phyloP scores from a whole-genome alignment of 2,888 invertebrate genomes.

The Caenorhabditis sp. region DNA sequence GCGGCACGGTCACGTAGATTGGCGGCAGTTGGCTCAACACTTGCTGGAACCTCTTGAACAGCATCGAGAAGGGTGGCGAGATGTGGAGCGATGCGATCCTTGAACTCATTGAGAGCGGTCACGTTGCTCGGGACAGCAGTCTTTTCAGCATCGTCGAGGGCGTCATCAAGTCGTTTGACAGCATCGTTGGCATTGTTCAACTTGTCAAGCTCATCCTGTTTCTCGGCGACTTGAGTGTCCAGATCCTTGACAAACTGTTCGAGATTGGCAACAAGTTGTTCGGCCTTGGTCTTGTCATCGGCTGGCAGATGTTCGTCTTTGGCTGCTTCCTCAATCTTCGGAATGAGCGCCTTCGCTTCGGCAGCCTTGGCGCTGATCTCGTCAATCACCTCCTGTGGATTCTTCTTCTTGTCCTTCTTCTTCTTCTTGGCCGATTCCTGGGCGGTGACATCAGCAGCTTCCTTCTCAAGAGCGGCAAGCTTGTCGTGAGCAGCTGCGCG shows the following conservation, averaged over 20 bases:
- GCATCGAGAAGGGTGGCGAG: constrained; percentile 34
- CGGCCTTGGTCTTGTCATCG: constrained; percentile 51
- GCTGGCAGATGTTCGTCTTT: constrained; percentile 27
- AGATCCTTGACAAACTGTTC: constrained; percentile 49
- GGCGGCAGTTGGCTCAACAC: constrained; percentile 24
- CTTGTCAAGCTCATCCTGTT: neutral
- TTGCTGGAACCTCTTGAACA: constrained; percentile 32
- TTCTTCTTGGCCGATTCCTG: neutral
- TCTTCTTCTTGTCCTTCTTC: neutral
- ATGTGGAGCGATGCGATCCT: constrained; percentile 36
- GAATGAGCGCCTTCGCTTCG: neutral
- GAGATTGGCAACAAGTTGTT: constrained; percentile 46
- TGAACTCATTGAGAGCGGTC: constrained; percentile 48
- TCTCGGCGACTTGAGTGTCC: constrained; percentile 3
- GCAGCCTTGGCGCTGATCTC: neutral
- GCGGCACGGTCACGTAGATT: neutral
- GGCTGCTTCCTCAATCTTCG: neutral
- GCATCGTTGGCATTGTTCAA: neutral
- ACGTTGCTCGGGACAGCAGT: neutral
- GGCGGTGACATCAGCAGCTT: neutral
- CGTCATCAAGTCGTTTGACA: neutral
- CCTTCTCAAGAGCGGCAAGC: constrained; percentile 13
- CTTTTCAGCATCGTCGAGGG: neutral
- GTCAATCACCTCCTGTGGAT: neutral
- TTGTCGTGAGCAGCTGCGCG: neutral